Evolutionary conservation across 2,888 invertebrate genomes (phyloP).

Genomic region (Periphyllus acericola): DNA sequence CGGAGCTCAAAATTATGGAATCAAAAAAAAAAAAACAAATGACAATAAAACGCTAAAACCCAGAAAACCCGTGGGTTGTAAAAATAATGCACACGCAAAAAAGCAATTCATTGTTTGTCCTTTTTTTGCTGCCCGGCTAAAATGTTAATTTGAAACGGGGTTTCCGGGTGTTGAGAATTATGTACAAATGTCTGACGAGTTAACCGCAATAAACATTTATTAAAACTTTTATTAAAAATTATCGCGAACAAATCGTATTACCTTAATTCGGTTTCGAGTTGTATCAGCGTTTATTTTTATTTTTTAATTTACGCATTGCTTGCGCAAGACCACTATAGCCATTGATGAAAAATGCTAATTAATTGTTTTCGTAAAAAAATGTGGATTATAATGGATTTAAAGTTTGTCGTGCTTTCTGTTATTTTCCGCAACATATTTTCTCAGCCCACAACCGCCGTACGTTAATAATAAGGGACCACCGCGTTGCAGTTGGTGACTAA

Average conservation of each 20-base stretch:
- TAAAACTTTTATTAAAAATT: not conserved
- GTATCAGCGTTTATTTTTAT: not conserved
- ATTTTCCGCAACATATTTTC: not conserved
- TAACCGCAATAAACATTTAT: slow-evolving; percentile 17
- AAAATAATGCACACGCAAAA: slow-evolving; percentile 37
- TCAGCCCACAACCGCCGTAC: not conserved
- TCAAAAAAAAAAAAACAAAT: not conserved
- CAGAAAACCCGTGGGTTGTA: not conserved
- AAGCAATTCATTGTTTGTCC: slow-evolving; percentile 34
- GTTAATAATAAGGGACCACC: not conserved
- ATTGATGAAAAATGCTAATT: not conserved
- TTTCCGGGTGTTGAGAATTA: slow-evolving; percentile 37
- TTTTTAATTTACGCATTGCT: not conserved
- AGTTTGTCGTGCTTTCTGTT: too few species aligned
- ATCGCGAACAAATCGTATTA: not conserved
- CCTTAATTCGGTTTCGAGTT: not conserved
- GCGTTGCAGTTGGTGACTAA: not conserved
- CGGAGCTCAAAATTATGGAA: not conserved
- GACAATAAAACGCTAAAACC: slow-evolving; percentile 1
- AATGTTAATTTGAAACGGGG: slow-evolving; percentile 33
- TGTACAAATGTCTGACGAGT: slow-evolving; percentile 10
- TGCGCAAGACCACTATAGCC: not conserved
- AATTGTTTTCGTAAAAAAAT: too few species aligned
- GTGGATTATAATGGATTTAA: too few species aligned
- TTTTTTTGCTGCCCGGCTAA: not conserved